phyloP scores from a whole-genome alignment of 2,888 invertebrate species.

The Tryphoninae sp. region DNA sequence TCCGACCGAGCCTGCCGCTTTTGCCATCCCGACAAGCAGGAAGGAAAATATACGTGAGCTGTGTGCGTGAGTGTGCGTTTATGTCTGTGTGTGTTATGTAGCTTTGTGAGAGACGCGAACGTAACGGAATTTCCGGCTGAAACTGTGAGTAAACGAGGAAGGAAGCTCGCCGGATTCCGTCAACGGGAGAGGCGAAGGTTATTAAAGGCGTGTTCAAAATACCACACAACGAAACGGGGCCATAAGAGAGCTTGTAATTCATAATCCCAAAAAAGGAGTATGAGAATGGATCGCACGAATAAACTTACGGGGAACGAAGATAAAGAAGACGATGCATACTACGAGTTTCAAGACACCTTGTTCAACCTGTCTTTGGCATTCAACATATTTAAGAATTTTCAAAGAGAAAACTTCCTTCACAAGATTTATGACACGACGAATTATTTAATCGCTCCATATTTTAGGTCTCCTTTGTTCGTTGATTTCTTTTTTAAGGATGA shows the following conservation, averaged over 20 bases:
- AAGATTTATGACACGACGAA: background rate
- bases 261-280: background rate
- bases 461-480: background rate
- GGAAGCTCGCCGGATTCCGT: slow-evolving; percentile 8
- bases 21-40: background rate
- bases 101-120: slow-evolving; percentile 4
- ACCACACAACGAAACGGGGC: slow-evolving; percentile 24
- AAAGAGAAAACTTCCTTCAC: background rate
- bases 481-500: background rate
- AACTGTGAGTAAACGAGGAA: slow-evolving; percentile 43
- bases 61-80: background rate
- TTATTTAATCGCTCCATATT: too few species aligned
- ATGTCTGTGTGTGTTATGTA: background rate
- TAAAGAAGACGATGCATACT: background rate
- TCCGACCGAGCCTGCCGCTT: slow-evolving; percentile 2
- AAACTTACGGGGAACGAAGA: slow-evolving; percentile 3
- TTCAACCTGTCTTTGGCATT: background rate
- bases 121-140: slow-evolving; percentile 41
- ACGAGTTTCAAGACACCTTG: background rate
- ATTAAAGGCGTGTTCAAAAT: slow-evolving; percentile 62
- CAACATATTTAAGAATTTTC: background rate
- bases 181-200: slow-evolving; percentile 5
- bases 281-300: background rate
- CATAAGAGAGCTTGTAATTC: slow-evolving; percentile 56
- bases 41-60: background rate